These are phyloP conservation scores for Crotophaga sulcirostris DNA, from an alignment of 2,113 vertebrate genomes.

Conservation along the genomic window DNA sequence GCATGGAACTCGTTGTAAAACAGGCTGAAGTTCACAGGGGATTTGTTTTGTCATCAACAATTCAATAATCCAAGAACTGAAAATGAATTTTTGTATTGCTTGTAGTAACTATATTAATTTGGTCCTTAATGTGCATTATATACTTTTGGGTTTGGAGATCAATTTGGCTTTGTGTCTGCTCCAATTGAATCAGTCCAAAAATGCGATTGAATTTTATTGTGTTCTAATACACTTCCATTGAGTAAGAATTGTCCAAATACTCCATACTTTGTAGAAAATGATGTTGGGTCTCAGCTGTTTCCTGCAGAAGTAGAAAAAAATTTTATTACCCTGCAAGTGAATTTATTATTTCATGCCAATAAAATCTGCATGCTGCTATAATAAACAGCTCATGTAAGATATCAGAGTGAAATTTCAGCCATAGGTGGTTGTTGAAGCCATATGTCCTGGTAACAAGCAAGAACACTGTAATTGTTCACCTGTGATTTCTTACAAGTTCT, in stretches of 20 bases:
- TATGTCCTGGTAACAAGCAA: neutral
- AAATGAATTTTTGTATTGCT: neutral
- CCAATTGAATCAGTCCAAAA: neutral
- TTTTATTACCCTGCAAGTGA: neutral
- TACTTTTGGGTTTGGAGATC: neutral
- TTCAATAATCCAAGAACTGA: neutral
- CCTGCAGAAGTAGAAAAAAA: neutral
- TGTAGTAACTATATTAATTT: neutral
- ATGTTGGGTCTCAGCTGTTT: neutral
- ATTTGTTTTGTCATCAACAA: neutral
- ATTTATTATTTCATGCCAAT: neutral
- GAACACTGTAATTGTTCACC: neutral
- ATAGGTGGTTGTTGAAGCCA: accelerated
- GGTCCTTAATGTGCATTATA: neutral
- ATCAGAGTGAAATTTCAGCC: neutral
- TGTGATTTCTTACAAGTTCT: accelerated
- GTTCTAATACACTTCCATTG: neutral
- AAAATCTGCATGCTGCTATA: neutral
- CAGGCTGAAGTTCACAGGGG: neutral
- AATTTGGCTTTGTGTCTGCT: neutral
- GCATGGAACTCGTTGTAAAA: accelerated
- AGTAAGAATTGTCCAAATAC: neutral
- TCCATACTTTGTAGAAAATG: neutral
- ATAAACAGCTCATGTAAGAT: neutral
- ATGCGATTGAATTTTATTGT: neutral